Percentiles rank a stretch among this genome's conserved stretches.
Evolutionary conservation across 1,140 invertebrate genomes (phyloP).

Genomic region (Fopius arisanus): DNA sequence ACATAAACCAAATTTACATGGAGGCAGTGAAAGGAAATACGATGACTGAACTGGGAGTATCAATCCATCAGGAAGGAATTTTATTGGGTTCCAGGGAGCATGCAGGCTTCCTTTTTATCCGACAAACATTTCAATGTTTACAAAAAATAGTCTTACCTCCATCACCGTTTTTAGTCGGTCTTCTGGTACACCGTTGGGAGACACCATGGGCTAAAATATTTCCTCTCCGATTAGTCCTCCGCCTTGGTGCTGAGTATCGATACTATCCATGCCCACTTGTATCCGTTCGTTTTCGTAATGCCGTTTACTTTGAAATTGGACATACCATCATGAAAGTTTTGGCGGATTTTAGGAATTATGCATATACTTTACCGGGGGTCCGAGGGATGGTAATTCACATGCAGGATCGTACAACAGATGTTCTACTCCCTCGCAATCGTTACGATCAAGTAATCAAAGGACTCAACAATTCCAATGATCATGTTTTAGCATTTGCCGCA

Average conservation of each 20-base stretch:
- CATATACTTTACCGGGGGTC: slow-evolving; percentile 83
- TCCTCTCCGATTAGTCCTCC: slow-evolving; percentile 78
- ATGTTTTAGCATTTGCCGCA: slow-evolving; percentile 84
- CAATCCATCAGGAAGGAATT: slow-evolving; percentile 68
- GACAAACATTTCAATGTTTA: slow-evolving; percentile 84
- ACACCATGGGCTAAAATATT: slow-evolving; percentile 88
- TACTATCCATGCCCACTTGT: slow-evolving; percentile 89
- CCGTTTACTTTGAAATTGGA: slow-evolving; percentile 88
- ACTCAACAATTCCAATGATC: slow-evolving; percentile 84
- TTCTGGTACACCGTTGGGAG: slow-evolving; percentile 87
- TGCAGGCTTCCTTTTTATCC: slow-evolving; percentile 84
- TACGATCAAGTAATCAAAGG: slow-evolving; percentile 86
- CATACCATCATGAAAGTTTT: slow-evolving; percentile 91
- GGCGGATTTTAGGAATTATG: slow-evolving; percentile 87
- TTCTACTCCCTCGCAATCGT: slow-evolving; percentile 82
- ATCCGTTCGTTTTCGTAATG: slow-evolving; percentile 80
- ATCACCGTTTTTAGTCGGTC: slow-evolving; percentile 80
- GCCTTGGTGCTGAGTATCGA: slow-evolving; percentile 85
- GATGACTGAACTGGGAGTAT: slow-evolving; percentile 78
- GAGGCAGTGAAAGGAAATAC: slow-evolving; percentile 80
- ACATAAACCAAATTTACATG: slow-evolving; percentile 79
- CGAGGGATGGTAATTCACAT: slow-evolving; percentile 84
- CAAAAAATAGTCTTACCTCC: slow-evolving; percentile 79
- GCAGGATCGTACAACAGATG: slow-evolving; percentile 82
- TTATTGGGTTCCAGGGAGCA: slow-evolving; percentile 84